These are phyloP conservation scores for Temnothorax rugatulus DNA, from an alignment of 2,888 invertebrate species.

Conservation along the genomic window DNA sequence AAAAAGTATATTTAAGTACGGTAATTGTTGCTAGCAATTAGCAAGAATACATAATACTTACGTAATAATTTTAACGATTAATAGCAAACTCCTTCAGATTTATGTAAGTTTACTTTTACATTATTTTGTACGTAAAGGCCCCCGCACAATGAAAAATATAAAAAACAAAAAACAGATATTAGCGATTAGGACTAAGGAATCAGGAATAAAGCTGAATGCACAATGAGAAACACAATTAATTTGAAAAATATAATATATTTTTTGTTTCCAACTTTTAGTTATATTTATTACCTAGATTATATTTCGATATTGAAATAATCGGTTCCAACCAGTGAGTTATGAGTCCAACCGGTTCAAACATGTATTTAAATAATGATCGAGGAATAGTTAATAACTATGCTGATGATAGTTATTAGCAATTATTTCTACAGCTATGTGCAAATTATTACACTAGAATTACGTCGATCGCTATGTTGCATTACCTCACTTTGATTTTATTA, in stretches of 20 bases:
- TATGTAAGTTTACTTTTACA: neutral
- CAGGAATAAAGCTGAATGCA: too few species aligned
- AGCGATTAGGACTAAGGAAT: too few species aligned
- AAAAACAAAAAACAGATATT: too few species aligned
- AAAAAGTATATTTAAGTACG: neutral
- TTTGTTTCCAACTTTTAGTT: neutral
- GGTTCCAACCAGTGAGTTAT: conserved; percentile 61
- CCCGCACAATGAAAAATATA: too few species aligned
- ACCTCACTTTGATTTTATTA: conserved; percentile 39
- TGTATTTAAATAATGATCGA: conserved; percentile 61
- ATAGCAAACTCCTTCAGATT: neutral
- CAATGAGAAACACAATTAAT: neutral
- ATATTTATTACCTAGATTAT: neutral
- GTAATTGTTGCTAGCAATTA: neutral
- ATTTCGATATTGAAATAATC: conserved; percentile 48
- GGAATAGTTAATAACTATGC: conserved; percentile 39
- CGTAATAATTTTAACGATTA: neutral
- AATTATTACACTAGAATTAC: conserved; percentile 48
- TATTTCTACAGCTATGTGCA: conserved; percentile 41
- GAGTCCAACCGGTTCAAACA: conserved; percentile 17
- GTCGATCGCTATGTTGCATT: conserved; percentile 17
- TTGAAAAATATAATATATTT: neutral
- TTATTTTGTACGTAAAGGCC: neutral
- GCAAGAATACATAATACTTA: neutral
- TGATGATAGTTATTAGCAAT: conserved; percentile 57